These are phyloP conservation scores for Hylyphantes graminicola DNA, from an alignment of 1,140 invertebrate genomes.

Conservation along the genomic window DNA sequence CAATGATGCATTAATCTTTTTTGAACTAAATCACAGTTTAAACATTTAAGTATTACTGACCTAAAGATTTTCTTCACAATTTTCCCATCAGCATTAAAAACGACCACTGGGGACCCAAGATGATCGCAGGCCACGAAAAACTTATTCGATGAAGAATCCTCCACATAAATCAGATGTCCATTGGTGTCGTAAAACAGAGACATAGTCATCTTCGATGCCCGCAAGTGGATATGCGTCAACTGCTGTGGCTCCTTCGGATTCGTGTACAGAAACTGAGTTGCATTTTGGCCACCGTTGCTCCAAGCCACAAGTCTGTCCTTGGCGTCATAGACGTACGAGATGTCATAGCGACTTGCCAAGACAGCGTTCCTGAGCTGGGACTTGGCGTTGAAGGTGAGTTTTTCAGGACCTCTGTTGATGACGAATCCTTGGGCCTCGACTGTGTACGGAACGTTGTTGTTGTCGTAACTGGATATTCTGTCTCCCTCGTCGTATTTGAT, in stretches of 20 bases:
- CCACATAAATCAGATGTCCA: conserved; percentile 89
- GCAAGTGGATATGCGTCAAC: conserved; percentile 89
- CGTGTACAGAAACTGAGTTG: conserved; percentile 96
- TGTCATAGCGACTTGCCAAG: conserved; percentile 84
- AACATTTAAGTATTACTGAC: background rate
- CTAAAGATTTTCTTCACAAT: conserved; percentile 84
- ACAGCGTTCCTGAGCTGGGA: conserved; percentile 80
- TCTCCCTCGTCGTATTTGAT: conserved; percentile 88
- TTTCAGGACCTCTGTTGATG: conserved; percentile 90
- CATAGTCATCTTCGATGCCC: conserved; percentile 86
- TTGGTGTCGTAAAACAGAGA: conserved; percentile 90
- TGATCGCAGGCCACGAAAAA: conserved; percentile 96
- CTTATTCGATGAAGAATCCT: conserved; percentile 84
- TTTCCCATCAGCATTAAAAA: conserved; percentile 94
- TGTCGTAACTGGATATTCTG: conserved; percentile 62
- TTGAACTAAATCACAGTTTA: too few relatives aligned
- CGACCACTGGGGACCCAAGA: conserved; percentile 91
- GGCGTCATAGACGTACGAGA: conserved; percentile 93
- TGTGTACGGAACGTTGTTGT: conserved; percentile 70
- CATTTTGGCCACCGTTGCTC: conserved; percentile 91
- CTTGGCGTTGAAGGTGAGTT: conserved; percentile 93
- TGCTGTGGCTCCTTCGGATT: conserved; percentile 83
- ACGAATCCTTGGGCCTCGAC: conserved; percentile 91
- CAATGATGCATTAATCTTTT: too few relatives aligned
- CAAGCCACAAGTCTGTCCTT: conserved; percentile 84